Percentiles rank a stretch among this genome's conserved stretches.
Conservation (phyloP, 2,113 vertebrate species). For the Rhinolophus ferrumequinum region DNA sequence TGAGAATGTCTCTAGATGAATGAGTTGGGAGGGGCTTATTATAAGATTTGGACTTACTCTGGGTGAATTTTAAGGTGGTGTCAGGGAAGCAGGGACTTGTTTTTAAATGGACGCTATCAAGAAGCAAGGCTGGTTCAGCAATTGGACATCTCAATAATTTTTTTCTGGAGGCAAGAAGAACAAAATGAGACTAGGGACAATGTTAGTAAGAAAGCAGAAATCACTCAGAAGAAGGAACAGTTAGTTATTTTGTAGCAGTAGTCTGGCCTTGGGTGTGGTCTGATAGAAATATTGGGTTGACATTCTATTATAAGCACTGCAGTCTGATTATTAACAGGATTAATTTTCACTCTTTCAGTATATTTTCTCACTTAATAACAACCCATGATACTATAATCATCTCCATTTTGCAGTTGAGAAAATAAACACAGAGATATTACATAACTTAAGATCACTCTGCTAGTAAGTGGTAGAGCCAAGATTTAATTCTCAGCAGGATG, state of each 20-base stretch:
- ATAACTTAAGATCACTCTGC: background rate
- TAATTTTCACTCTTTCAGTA: background rate
- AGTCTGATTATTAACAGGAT: background rate
- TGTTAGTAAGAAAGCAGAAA: background rate
- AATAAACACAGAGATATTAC: background rate
- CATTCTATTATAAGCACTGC: background rate
- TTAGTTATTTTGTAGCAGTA: background rate
- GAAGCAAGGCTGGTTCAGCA: background rate
- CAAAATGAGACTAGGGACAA: background rate
- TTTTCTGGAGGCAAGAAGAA: background rate
- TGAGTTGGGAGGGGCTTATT: background rate
- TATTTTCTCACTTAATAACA: constrained; percentile 23
- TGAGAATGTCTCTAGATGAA: background rate
- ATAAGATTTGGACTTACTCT: background rate
- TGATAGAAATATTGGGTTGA: background rate
- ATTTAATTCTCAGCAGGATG: background rate
- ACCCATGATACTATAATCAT: background rate
- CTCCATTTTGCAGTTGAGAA: background rate
- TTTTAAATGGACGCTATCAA: background rate
- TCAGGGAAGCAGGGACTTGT: background rate
- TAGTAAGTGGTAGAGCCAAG: background rate
- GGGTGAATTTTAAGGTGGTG: background rate
- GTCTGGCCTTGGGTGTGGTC: background rate
- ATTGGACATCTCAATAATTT: background rate
- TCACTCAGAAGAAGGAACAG: background rate